Evolutionary conservation across 64 coral and sea anemone species (phyloP).

Genomic region (Anthopleura sola): DNA sequence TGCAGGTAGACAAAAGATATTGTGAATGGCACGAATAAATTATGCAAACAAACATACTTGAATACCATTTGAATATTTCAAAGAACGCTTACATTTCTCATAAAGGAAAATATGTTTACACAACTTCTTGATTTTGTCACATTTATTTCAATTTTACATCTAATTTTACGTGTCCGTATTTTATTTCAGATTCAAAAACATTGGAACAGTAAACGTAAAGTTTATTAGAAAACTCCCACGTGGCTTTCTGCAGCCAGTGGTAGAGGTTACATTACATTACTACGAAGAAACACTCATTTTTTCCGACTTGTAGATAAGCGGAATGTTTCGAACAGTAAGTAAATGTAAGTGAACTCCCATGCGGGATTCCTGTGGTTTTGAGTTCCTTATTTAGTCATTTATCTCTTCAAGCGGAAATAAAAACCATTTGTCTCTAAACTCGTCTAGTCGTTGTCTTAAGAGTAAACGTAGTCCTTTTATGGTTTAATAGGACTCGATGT

Average conservation of each 20-base stretch:
- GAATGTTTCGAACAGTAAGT: not conserved
- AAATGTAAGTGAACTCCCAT: not conserved
- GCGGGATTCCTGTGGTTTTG: not conserved
- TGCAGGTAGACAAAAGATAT: too few relatives aligned
- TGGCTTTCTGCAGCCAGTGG: not conserved
- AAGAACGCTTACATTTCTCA: too few relatives aligned
- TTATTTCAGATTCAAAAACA: not conserved
- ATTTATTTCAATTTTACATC: not conserved
- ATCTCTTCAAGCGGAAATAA: not conserved
- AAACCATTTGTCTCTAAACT: not conserved
- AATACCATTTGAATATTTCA: too few relatives aligned
- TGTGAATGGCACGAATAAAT: too few relatives aligned
- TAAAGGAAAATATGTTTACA: not conserved
- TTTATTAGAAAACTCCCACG: not conserved
- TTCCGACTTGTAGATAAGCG: too few relatives aligned
- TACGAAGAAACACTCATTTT: too few relatives aligned
- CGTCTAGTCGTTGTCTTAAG: not conserved
- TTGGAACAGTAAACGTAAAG: not conserved
- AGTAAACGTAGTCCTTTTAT: too few relatives aligned
- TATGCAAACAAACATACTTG: too few relatives aligned
- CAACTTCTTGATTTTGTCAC: not conserved
- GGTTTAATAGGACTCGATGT: too few relatives aligned
- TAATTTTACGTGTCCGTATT: not conserved
- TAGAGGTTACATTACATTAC: not conserved
- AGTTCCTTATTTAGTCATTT: not conserved